Evolutionary conservation across 2,797 vertebrate species (phyloP), one percentile per base, ranked within the genome.

Genomic region (Ceryle rudis): DNA sequence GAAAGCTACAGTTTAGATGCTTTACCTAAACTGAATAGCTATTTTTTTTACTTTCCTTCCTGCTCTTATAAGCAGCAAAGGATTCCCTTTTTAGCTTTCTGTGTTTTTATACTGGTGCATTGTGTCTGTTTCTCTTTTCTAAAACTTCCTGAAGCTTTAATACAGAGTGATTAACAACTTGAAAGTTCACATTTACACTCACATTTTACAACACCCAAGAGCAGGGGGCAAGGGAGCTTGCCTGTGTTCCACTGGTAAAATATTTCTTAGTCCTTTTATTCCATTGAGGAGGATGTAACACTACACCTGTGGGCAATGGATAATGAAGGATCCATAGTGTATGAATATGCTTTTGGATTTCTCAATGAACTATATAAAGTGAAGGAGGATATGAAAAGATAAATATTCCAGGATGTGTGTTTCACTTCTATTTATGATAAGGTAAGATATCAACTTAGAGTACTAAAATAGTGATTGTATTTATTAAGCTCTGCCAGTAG

Each of bases 401-500:
- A 72, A 77, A 75, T 84, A 61, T 51, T 72, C 14, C 33, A 25
- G 31, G 55, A 39, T 52, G 6, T 46, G 7, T 41, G 5, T 39
- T 93, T 95, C 29, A 79, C 6, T 73, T 8, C n/a, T 79, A 4
- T 60, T 86, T 89, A 90, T 96, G 81, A 33, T 73, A 72, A 86
- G 11, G 21, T n/a, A 82, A 44, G 54, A 33, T 82, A 62, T 89
- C 92, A 85, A 22, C 42, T 93, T 94, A 37, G 75, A 39, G 47
- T 95, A 58, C 42, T n/a, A 29, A 51, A 95, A 57, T 23, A 72
- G 18, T 70, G 37, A 52, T 54, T 97, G 92, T 69, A 90, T 96
- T 95, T 97, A 80, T 96, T 92, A 95, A 94, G 41, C 42, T 92
- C 93, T 70, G 31, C 97, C 98, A 98, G 97, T 72, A 98, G 98